Evolutionary conservation across 2,113 vertebrate genomes (phyloP).

Genomic region (Erpornis zantholeuca): DNA sequence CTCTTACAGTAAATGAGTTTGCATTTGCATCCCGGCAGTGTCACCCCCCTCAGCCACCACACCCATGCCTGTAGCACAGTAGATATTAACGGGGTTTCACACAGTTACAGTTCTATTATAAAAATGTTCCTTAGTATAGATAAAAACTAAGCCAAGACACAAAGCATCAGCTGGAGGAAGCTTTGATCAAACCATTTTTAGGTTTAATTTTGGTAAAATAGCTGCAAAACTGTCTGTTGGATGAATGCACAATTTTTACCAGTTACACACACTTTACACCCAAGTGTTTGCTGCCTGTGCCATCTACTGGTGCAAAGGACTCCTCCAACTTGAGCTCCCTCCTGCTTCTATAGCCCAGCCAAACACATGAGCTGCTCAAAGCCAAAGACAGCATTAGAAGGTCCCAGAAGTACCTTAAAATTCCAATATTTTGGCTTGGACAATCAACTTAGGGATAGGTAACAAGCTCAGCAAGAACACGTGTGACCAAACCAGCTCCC

Average conservation of each 20-base stretch:
- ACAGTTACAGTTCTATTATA: neutral
- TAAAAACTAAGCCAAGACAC: neutral
- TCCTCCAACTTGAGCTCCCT: rapidly evolving
- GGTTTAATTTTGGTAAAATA: neutral
- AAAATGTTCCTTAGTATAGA: neutral
- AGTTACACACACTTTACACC: rapidly evolving
- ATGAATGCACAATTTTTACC: neutral
- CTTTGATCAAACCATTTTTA: neutral
- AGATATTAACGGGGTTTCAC: neutral
- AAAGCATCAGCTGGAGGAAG: neutral
- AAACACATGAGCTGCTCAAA: neutral
- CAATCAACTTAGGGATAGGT: rapidly evolving
- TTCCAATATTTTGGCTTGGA: neutral
- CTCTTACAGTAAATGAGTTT: neutral
- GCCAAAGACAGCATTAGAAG: too few species aligned
- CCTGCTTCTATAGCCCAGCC: neutral
- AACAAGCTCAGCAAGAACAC: neutral
- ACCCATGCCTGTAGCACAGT: rapidly evolving
- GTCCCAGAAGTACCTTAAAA: neutral
- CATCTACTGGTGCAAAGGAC: neutral
- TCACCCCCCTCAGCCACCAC: neutral
- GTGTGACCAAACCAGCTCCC: neutral
- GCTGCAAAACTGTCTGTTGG: too few species aligned
- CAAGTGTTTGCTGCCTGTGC: neutral
- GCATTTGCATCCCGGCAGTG: neutral